These are phyloP conservation scores for Dynastes grantii DNA, from an alignment of 2,888 invertebrate genomes.

Conservation along the genomic window DNA sequence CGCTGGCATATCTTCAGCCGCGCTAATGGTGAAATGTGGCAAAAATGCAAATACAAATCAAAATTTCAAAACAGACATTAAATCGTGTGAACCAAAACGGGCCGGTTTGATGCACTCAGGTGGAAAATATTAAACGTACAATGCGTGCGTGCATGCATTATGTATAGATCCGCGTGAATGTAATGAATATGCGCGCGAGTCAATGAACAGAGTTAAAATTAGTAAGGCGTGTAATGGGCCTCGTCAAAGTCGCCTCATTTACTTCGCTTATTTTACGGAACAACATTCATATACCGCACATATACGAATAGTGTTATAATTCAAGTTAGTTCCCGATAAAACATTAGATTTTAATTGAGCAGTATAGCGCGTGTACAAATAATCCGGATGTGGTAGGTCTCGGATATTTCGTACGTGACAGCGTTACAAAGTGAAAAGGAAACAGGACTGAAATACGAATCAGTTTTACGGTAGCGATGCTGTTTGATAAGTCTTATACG, in stretches of 20 bases:
- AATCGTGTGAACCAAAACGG: constrained; percentile 7
- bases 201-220: constrained; percentile 43
- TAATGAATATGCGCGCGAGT: constrained; percentile 33
- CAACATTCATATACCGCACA: background rate
- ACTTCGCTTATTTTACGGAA: constrained; percentile 27
- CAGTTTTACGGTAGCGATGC: constrained; percentile 51
- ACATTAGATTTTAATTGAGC: constrained; percentile 47
- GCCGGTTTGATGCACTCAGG: constrained; percentile 19
- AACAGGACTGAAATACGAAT: constrained; percentile 57
- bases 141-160: constrained; percentile 10
- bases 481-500: constrained; percentile 55
- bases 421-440: constrained; percentile 58
- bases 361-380: constrained; percentile 46
- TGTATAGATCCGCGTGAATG: constrained; percentile 13
- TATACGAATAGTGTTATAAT: constrained; percentile 13
- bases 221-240: constrained; percentile 43
- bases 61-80: constrained; percentile 30
- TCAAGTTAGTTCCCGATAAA: constrained; percentile 38
- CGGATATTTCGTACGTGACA: constrained; percentile 55
- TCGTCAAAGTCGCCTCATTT: constrained; percentile 40
- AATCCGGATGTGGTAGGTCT: constrained; percentile 55
- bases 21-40: constrained; percentile 12
- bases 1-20: constrained; percentile 5
- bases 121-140: constrained; percentile 20
- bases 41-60: constrained; percentile 35